Evolutionary conservation across 2,797 vertebrate species (phyloP).

Genomic region (Cephalopachus bancanus): DNA sequence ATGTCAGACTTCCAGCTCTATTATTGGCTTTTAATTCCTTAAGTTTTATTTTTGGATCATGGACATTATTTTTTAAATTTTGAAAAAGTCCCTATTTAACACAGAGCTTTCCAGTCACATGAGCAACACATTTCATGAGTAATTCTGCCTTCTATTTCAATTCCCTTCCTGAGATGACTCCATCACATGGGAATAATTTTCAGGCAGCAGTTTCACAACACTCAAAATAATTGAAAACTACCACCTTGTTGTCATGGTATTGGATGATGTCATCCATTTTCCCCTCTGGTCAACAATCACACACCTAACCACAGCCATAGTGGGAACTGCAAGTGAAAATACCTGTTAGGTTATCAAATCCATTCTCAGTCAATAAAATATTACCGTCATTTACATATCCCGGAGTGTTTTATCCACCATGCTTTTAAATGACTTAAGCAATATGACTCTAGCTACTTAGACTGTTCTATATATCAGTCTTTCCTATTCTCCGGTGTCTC

Average conservation of each 20-base stretch:
- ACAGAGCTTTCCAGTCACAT: not conserved
- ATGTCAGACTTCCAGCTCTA: not conserved
- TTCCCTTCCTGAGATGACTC: not conserved
- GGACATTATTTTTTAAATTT: conserved; percentile 23
- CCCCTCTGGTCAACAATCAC: not conserved
- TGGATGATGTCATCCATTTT: conserved; percentile 10
- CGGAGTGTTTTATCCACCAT: not conserved
- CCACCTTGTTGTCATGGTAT: conserved; percentile 3
- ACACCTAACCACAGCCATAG: not conserved
- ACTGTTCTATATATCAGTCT: not conserved
- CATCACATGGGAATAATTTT: not conserved
- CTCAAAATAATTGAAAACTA: not conserved
- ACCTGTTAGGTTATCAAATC: not conserved
- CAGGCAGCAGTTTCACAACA: not conserved
- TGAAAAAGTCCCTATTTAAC: not conserved
- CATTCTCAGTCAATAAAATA: not conserved
- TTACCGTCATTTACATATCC: not conserved
- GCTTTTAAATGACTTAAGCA: not conserved
- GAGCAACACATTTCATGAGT: not conserved
- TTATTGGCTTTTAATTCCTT: not conserved
- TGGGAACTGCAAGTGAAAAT: not conserved
- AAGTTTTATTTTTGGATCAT: conserved; percentile 49
- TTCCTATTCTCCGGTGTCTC: not conserved
- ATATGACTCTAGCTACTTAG: not conserved
- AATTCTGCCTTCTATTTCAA: not conserved